Evolutionary conservation across 2,888 invertebrate species (phyloP).

Genomic region (Exocentrus adspersus): DNA sequence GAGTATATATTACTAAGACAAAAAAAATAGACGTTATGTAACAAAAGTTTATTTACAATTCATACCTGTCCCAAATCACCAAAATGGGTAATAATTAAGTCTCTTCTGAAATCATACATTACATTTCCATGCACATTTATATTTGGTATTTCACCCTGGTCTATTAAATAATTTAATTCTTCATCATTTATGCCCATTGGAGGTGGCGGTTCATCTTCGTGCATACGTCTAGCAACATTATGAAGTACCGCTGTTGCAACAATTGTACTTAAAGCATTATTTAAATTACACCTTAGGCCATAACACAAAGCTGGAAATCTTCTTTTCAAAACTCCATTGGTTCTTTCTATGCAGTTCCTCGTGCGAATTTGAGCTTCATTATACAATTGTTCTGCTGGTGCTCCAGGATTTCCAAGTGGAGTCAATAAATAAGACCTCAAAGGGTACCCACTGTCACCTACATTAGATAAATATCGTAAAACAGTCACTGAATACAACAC

Average conservation of each 20-base stretch:
- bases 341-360: constrained; percentile 29
- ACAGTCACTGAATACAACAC: not conserved
- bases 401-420: constrained; percentile 27
- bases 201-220: not conserved
- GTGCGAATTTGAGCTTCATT: constrained; percentile 31
- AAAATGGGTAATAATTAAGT: constrained; percentile 9
- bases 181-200: constrained; percentile 1
- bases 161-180: constrained; percentile 7
- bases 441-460: constrained; percentile 45
- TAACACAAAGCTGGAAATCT: constrained; percentile 33
- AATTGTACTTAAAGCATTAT: constrained; percentile 11
- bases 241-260: constrained; percentile 24
- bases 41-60: not conserved
- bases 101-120: constrained; percentile 13
- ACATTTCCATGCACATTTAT: not conserved
- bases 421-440: constrained; percentile 36
- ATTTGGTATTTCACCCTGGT: not conserved
- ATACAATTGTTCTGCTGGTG: constrained; percentile 27
- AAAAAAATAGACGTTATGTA: not conserved
- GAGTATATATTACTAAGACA: not conserved
- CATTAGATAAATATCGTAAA: constrained; percentile 14
- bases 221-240: constrained; percentile 11
- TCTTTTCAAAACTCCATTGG: constrained; percentile 40
- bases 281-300: constrained; percentile 34
- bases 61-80: not conserved